Base-by-base conservation (phyloP, 2,888 invertebrate genomes). In the Nemoura dubitans region DNA sequence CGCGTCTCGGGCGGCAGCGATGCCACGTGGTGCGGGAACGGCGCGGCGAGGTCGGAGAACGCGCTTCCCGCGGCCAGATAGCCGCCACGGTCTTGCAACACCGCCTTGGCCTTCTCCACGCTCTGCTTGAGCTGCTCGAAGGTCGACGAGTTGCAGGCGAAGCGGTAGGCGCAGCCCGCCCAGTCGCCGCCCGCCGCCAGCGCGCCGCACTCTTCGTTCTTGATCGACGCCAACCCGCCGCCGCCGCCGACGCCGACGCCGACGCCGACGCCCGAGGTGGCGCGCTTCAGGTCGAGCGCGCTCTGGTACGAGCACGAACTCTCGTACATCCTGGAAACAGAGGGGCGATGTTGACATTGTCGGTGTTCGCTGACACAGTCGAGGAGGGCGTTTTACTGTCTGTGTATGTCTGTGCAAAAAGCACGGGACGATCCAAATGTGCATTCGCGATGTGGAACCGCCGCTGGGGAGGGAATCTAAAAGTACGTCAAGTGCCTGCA, bases 231-330 rank as follows among this genome's bases (percentile, higher is more conserved):
- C 89, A 92, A 26, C 25, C 92, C 93, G 88, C 93, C 92, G 83
- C 93, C 90, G 88, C 89, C 88, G 88, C 89, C 89, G 88, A 90
- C 90, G 91, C 92, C 85, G 91, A 92, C 92, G 82, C 93, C 90
- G 88, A 89, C 88, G 88, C 89, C 89, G 88, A 90, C 90, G 91
- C 92, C 85, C 91, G 91, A 88, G 88, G 94, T 89, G 95, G 94
- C 90, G 14, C 96, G 93, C 92, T 96, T 96, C 90, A 96, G 92
- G 92, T 96, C 96, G 90, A 96, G 92, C 90, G 96, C 96, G 91
- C 96, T 95, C 91, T 97, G 96, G 93, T 97, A 97, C 92, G 97
- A 97, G 93, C 97, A 97, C 91, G 97, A 97, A 93, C 97, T 97
- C 94, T 97, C 97, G 95, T 97, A 97, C 97, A 97, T 97, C 88